Conservation (phyloP, 2,888 invertebrate species). For the Nyleta sp. region DNA sequence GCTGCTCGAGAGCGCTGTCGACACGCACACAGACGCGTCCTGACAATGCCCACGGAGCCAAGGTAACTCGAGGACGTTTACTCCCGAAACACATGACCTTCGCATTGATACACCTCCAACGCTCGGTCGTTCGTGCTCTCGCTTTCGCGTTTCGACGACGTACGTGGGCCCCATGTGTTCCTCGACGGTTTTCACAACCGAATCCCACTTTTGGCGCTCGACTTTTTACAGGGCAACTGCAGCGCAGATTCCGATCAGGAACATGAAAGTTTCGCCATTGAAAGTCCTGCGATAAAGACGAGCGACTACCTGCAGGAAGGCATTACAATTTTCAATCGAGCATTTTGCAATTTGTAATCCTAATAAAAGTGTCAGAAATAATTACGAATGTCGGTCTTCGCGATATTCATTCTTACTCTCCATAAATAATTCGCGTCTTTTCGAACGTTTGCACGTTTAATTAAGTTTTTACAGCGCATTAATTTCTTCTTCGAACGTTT, state of each 20-base stretch:
- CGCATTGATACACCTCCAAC: slow-evolving; percentile 47
- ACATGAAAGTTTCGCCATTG: slow-evolving; percentile 35
- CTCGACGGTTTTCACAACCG: no score
- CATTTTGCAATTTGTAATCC: no score
- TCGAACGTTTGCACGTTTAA: no score
- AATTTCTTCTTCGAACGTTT: neutral
- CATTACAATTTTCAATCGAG: no score
- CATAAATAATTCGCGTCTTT: no score
- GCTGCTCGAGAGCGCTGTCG: slow-evolving; percentile 23
- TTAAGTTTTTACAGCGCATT: neutral
- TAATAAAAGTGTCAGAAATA: no score
- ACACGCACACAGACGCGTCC: slow-evolving; percentile 6
- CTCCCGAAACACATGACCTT: slow-evolving; percentile 66
- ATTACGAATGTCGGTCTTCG: no score
- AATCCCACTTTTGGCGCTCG: neutral
- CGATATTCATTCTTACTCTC: no score
- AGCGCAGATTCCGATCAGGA: no score
- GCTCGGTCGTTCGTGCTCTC: slow-evolving; percentile 17
- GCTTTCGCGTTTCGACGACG: slow-evolving; percentile 23
- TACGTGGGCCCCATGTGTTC: slow-evolving; percentile 12
- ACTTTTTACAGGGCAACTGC: no score
- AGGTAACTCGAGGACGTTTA: slow-evolving; percentile 67
- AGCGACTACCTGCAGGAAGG: no score
- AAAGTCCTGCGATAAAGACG: no score
- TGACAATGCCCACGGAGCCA: slow-evolving; percentile 50